A percentile compares a stretch with the other conserved stretches of the same genome.
phyloP scores from a whole-genome alignment of 2,113 vertebrate genomes.

The Perognathus longimembris region DNA sequence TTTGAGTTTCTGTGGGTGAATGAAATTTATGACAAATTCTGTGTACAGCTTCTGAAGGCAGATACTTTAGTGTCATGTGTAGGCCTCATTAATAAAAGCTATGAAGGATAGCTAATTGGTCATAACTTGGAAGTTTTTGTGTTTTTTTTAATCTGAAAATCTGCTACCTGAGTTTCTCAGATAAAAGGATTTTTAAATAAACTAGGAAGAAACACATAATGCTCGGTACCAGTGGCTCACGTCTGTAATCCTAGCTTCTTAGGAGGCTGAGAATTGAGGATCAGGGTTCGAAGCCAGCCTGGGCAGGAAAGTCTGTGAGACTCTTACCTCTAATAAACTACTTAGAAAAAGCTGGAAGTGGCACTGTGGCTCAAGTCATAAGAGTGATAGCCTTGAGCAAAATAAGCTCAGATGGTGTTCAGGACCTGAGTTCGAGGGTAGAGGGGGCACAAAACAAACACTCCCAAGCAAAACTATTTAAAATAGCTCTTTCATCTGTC shows the following conservation, averaged over 20 bases:
- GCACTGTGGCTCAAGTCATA: too few relatives aligned
- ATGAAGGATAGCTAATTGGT: conserved; percentile 8
- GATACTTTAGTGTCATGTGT: background rate
- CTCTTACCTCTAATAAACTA: too few relatives aligned
- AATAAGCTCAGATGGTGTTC: too few relatives aligned
- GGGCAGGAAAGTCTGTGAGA: too few relatives aligned
- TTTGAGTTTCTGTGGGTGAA: background rate
- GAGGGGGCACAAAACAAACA: too few relatives aligned
- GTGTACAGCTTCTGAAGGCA: background rate
- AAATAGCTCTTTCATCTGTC: background rate
- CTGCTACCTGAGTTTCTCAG: background rate
- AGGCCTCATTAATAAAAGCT: background rate
- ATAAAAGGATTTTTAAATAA: background rate
- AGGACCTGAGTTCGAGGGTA: too few relatives aligned
- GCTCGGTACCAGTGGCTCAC: background rate
- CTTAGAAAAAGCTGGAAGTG: too few relatives aligned
- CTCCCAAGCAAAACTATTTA: background rate
- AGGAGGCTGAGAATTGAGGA: too few relatives aligned
- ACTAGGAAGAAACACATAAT: background rate
- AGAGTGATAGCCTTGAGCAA: too few relatives aligned
- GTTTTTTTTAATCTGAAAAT: background rate
- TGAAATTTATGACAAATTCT: conserved; percentile 9
- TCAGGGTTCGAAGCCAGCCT: too few relatives aligned
- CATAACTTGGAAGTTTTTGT: background rate
- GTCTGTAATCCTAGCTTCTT: too few relatives aligned